Conservation (phyloP, 1,140 invertebrate species). For the Drosophila albomicans region DNA sequence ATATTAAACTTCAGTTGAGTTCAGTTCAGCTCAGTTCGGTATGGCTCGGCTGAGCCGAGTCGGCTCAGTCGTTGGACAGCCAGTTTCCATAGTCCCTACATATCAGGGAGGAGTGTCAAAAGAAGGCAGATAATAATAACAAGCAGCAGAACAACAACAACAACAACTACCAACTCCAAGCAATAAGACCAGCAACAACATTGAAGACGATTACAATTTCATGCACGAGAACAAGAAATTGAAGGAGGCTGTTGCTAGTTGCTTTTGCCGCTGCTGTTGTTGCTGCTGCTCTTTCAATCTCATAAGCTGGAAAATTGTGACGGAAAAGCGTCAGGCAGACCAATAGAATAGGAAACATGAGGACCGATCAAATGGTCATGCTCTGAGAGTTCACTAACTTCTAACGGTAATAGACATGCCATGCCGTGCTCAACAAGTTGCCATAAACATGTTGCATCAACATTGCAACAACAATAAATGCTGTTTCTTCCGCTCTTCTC, state of each 20-base stretch:
- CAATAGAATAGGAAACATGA: slow-evolving; percentile 35
- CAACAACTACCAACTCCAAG: slow-evolving; percentile 4
- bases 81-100: slow-evolving; percentile 41
- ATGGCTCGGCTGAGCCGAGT: too few relatives aligned
- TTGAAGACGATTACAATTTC: slow-evolving; percentile 66
- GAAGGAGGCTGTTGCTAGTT: slow-evolving; percentile 5
- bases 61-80: slow-evolving; percentile 27
- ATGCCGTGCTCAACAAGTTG: slow-evolving; percentile 50
- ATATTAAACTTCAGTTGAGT: slow-evolving; percentile 69
- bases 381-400: slow-evolving; percentile 52
- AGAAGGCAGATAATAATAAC: slow-evolving; percentile 45
- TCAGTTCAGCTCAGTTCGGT: slow-evolving; percentile 12
- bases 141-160: slow-evolving; percentile 31
- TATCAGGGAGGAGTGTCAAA: slow-evolving; percentile 61
- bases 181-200: slow-evolving; percentile 45
- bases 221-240: slow-evolving; percentile 64
- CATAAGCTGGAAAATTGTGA: slow-evolving; percentile 73
- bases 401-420: slow-evolving; percentile 57
- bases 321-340: slow-evolving; percentile 58
- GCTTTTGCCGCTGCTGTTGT: background rate
- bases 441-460: slow-evolving; percentile 76
- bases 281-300: slow-evolving; percentile 48
- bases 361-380: slow-evolving; percentile 33
- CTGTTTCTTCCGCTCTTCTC: slow-evolving; percentile 26
- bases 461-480: slow-evolving; percentile 74